Conservation (phyloP, 2,888 invertebrate species). For the Euzophera pinguis region DNA sequence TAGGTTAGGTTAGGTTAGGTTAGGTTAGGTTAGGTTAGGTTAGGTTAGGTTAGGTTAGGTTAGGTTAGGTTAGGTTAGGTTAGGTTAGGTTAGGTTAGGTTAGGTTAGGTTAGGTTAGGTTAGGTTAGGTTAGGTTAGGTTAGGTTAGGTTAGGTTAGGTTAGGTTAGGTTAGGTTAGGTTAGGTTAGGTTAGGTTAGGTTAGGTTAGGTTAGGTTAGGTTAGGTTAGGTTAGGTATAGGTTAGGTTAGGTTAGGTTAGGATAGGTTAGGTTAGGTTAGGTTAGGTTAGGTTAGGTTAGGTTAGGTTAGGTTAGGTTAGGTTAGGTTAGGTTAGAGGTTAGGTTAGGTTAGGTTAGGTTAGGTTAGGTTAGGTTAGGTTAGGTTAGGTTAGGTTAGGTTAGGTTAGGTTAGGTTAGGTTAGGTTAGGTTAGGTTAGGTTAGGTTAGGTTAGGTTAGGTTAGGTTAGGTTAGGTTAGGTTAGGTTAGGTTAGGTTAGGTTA, state of each 20-base stretch:
- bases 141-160: slow-evolving; percentile 19
- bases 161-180: slow-evolving; percentile 10
- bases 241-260: too few relatives aligned
- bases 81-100: slow-evolving; percentile 9
- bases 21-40: slow-evolving; percentile 22
- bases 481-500: too few relatives aligned
- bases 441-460: too few relatives aligned
- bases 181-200: slow-evolving; percentile 12
- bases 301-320: slow-evolving; percentile 23
- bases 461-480: too few relatives aligned
- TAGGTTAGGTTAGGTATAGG: slow-evolving; percentile 21
- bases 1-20: slow-evolving; percentile 23
- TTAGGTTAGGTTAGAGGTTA: slow-evolving; percentile 19
- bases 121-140: slow-evolving; percentile 18
- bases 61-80: slow-evolving; percentile 18
- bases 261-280: slow-evolving; percentile 22
- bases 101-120: slow-evolving; percentile 17
- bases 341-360: neutral
- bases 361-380: slow-evolving; percentile 15
- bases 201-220: slow-evolving; percentile 19
- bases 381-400: slow-evolving; percentile 12
- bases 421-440: too few relatives aligned
- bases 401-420: too few relatives aligned
- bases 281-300: slow-evolving; percentile 23
- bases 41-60: slow-evolving; percentile 19